phyloP scores from a whole-genome alignment of 92 coral and sea anemone species.

The Epizoanthus rinbou region DNA sequence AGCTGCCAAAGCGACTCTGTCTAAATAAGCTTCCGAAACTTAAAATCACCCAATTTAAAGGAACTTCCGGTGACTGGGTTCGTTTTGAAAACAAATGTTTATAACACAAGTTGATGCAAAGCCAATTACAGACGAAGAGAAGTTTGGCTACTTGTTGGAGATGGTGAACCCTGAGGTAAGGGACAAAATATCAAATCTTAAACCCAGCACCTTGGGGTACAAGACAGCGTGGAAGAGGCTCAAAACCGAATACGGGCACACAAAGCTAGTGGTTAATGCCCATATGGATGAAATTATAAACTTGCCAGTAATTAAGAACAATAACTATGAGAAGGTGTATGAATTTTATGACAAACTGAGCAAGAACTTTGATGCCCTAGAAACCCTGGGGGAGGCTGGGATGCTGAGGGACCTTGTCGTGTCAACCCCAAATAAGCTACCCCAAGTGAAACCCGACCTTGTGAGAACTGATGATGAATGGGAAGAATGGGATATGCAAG shows the following conservation, averaged over 20 bases:
- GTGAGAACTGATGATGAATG: constrained; percentile 56
- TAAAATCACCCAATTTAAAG: constrained; percentile 51
- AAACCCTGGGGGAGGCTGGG: constrained; percentile 36
- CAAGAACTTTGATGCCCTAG: too few relatives aligned
- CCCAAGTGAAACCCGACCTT: constrained; percentile 64
- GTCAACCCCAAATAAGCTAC: constrained; percentile 55
- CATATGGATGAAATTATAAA: constrained; percentile 53
- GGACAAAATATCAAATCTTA: constrained; percentile 45
- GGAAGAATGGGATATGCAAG: constrained; percentile 66
- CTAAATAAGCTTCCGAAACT: constrained; percentile 51
- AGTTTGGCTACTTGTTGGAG: constrained; percentile 68
- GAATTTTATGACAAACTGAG: neutral
- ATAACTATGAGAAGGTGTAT: constrained; percentile 32
- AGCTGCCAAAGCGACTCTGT: constrained; percentile 21
- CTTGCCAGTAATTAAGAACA: constrained; percentile 47
- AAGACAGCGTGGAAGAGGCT: constrained; percentile 42
- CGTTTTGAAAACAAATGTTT: constrained; percentile 56
- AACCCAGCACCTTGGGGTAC: constrained; percentile 34
- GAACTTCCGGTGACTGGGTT: constrained; percentile 54
- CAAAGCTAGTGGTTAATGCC: constrained; percentile 32
- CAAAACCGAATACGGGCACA: constrained; percentile 38
- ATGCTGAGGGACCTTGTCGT: constrained; percentile 53
- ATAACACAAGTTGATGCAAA: constrained; percentile 31
- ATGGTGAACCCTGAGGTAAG: constrained; percentile 58
- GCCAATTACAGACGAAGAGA: constrained; percentile 60